Conservation (phyloP, 2,113 vertebrate species). For the Nematolebias whitei region DNA sequence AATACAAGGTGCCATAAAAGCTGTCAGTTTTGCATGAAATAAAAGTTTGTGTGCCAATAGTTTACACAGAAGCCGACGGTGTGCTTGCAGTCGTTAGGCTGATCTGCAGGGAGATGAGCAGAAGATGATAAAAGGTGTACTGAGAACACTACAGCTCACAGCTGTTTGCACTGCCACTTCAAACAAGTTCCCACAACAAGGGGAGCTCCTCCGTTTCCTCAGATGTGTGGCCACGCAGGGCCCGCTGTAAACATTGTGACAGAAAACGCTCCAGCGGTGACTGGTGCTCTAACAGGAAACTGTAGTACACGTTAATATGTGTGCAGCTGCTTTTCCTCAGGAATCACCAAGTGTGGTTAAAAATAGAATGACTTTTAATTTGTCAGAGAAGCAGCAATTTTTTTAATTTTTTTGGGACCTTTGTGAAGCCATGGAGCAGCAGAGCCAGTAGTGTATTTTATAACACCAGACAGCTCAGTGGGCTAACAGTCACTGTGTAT, state of each 20-base stretch:
- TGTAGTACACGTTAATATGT: slow-evolving; percentile 6
- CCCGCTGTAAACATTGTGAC: slow-evolving; percentile 15
- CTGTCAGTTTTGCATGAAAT: background rate
- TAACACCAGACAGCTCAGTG: slow-evolving; percentile 23
- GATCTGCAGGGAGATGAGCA: slow-evolving; percentile 36
- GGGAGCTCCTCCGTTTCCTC: slow-evolving; percentile 14
- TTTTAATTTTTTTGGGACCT: slow-evolving; percentile 24
- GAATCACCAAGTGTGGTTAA: slow-evolving; percentile 17
- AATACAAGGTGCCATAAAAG: background rate
- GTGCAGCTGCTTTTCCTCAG: slow-evolving; percentile 24
- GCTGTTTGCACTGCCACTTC: slow-evolving; percentile 37
- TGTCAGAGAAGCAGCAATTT: slow-evolving; percentile 12
- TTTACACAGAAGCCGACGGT: slow-evolving; percentile 7
- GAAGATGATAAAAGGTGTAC: slow-evolving; percentile 26
- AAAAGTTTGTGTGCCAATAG: slow-evolving; percentile 10
- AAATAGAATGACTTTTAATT: slow-evolving; percentile 23
- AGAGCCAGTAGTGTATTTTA: background rate
- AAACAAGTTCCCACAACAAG: slow-evolving; percentile 13
- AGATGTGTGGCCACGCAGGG: slow-evolving; percentile 13
- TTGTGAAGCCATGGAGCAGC: background rate
- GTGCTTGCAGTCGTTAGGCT: slow-evolving; percentile 30
- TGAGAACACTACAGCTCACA: slow-evolving; percentile 22
- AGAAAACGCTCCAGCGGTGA: slow-evolving; percentile 10
- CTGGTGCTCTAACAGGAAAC: slow-evolving; percentile 17
- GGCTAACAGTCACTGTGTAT: slow-evolving; percentile 23